Conservation (phyloP, 2,797 vertebrate species). For the Sebastes variabilis region DNA sequence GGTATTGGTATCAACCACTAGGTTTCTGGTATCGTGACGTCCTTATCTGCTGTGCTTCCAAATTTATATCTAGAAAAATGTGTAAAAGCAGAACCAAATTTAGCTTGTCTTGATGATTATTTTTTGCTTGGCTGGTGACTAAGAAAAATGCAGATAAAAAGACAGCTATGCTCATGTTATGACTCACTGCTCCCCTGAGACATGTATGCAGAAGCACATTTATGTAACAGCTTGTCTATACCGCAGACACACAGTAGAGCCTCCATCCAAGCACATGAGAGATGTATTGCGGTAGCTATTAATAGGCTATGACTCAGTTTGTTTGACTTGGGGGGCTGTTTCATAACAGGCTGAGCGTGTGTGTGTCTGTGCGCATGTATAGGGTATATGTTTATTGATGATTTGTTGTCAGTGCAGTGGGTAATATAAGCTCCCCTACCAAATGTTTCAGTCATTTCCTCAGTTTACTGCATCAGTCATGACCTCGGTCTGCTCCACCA, state of each 20-base stretch:
- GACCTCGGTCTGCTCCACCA: not conserved
- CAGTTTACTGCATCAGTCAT: not conserved
- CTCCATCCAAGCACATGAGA: slow-evolving; percentile 45
- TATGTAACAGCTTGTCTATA: slow-evolving; percentile 65
- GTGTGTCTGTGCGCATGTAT: slow-evolving; percentile 1
- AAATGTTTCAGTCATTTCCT: not conserved
- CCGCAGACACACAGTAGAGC: slow-evolving; percentile 25
- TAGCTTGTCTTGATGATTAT: slow-evolving; percentile 5
- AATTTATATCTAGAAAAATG: not conserved
- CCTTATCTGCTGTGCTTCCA: not conserved
- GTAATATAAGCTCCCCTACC: not conserved
- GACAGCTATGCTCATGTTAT: slow-evolving; percentile 26
- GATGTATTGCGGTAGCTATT: slow-evolving; percentile 68
- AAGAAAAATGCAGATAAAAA: slow-evolving; percentile 55
- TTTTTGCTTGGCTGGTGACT: slow-evolving; percentile 38
- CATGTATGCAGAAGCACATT: slow-evolving; percentile 37
- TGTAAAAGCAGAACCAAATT: not conserved
- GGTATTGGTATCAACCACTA: no score
- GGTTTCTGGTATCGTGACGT: no score
- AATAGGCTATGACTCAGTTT: slow-evolving; percentile 80
- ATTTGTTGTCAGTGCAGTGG: not conserved
- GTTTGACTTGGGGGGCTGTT: slow-evolving; percentile 72
- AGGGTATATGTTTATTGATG: slow-evolving; percentile 35
- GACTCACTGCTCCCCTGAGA: slow-evolving; percentile 54
- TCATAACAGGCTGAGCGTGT: slow-evolving; percentile 63